Percentiles rank a stretch among this genome's conserved stretches.
Evolutionary conservation across 2,888 invertebrate species (phyloP).

Genomic region (Pinctada fucata): DNA sequence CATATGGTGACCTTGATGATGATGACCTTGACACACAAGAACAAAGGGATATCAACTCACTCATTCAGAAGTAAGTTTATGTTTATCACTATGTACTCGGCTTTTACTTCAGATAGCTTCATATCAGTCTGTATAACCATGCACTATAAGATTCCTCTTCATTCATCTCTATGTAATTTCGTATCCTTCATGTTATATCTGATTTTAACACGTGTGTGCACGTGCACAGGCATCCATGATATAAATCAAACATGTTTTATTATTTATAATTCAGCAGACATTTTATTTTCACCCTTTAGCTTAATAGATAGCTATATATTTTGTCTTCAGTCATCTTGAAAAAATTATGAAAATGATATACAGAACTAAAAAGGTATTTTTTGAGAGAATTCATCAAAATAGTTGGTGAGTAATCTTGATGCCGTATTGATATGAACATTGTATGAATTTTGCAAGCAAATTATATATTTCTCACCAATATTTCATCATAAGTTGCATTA

Average conservation of each 20-base stretch:
- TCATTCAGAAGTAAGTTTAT: conserved; percentile 67
- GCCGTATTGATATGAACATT: too few relatives aligned
- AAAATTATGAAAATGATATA: too few relatives aligned
- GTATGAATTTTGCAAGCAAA: too few relatives aligned
- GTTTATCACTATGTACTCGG: background rate
- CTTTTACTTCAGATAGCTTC: background rate
- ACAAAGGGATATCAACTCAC: conserved; percentile 64
- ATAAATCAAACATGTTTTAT: background rate
- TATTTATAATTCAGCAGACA: background rate
- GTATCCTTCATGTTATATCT: background rate
- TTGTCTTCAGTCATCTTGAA: too few relatives aligned
- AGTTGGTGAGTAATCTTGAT: too few relatives aligned
- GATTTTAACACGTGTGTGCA: conserved; percentile 1
- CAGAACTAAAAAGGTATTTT: too few relatives aligned
- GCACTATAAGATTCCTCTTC: conserved; percentile 8
- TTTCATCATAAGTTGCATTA: too few relatives aligned
- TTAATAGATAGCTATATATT: too few relatives aligned
- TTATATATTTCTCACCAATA: too few relatives aligned
- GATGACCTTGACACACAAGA: conserved; percentile 59
- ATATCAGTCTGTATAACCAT: background rate
- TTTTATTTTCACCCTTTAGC: background rate
- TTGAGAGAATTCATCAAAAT: too few relatives aligned
- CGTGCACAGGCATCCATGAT: background rate
- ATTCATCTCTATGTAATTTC: background rate
- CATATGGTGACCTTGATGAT: conserved; percentile 40